Evolutionary conservation across 1,140 invertebrate species (phyloP), one percentile per base, ranked within the genome.

Genomic region (Ceratoteleas bidentatus): DNA sequence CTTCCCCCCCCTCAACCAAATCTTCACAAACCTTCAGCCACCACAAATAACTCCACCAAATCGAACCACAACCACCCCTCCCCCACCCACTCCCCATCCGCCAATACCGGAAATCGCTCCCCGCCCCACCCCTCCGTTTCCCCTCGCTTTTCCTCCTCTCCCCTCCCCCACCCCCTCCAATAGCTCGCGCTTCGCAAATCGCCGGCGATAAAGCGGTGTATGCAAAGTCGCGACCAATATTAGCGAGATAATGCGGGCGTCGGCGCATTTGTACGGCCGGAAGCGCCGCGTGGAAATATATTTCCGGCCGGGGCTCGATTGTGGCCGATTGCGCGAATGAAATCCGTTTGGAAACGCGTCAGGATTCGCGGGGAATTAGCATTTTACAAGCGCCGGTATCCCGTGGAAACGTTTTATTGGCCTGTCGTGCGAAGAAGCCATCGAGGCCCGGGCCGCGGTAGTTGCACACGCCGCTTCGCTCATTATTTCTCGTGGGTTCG

Each of bases 341-440:
- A 90, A 87, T 88, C 81, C 83, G 85, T 85, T 87, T 85, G 86
- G 77, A 86, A 86, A 89, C 74, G 84, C 85, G 85, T 87, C 73
- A 79, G 84, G 81, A 85, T 85, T 80, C 74, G 73, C 47, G 64
- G 33, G 65, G 75, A 86, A 91, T 91, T 91, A 90, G 86, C 89
- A 90, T 90, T 91, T 90, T 90, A 88, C 85, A 84, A 87, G 85
- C 78, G 57, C 58, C 74, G 80, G 80, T 85, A 85, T 85, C 84
- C 81, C 84, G 81, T 86, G 82, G 84, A 87, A 87, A 87, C 88
- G 86, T 88, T 90, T 90, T 90, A 90, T 90, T 89, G 88, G 88
- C 83, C 77, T 89, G 81, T 88, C 90, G 90, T 90, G 90, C 84
- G 85, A 90, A 90, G 89, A 87, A 89, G 88, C 89, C 87, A 90